A percentile compares a stretch with the other conserved stretches of the same genome.
These are phyloP conservation scores for Acromyrmex heyeri DNA, from an alignment of 1,140 invertebrate genomes.

Conservation along the genomic window DNA sequence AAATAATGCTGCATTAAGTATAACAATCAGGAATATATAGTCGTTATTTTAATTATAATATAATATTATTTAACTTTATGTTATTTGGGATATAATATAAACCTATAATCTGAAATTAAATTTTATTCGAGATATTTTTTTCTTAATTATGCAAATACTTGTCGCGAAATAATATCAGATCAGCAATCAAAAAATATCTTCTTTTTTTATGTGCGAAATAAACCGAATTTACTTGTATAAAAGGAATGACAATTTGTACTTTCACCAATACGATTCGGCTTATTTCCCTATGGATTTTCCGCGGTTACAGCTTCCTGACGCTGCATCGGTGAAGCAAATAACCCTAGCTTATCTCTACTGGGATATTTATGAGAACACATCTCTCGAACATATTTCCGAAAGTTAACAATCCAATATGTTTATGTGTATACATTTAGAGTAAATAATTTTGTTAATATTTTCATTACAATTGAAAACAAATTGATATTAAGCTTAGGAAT, in stretches of 20 bases:
- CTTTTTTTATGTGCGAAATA: conserved; percentile 45
- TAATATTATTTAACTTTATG: not conserved
- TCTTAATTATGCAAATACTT: not conserved
- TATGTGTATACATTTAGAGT: not conserved
- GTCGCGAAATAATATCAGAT: not conserved
- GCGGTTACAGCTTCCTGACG: conserved; percentile 23
- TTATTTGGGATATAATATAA: not conserved
- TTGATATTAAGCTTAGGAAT: not conserved
- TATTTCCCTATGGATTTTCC: conserved; percentile 52
- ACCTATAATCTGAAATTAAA: not conserved
- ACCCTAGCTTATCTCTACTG: not conserved
- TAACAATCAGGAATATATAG: not conserved
- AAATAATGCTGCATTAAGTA: not conserved
- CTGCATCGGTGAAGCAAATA: conserved; percentile 25
- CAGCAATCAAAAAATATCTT: not conserved
- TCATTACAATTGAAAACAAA: not conserved
- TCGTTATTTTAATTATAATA: not conserved
- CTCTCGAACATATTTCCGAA: not conserved
- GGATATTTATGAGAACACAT: conserved; percentile 28
- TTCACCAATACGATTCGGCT: conserved; percentile 40
- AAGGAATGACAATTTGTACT: conserved; percentile 58
- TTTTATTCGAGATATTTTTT: not conserved
- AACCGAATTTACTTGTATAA: conserved; percentile 27
- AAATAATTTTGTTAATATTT: not conserved
- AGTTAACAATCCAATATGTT: not conserved